Evolutionary conservation across 2,113 vertebrate genomes (phyloP), one percentile per base, ranked within the genome.

Genomic region (Protomyctophum bolini): DNA sequence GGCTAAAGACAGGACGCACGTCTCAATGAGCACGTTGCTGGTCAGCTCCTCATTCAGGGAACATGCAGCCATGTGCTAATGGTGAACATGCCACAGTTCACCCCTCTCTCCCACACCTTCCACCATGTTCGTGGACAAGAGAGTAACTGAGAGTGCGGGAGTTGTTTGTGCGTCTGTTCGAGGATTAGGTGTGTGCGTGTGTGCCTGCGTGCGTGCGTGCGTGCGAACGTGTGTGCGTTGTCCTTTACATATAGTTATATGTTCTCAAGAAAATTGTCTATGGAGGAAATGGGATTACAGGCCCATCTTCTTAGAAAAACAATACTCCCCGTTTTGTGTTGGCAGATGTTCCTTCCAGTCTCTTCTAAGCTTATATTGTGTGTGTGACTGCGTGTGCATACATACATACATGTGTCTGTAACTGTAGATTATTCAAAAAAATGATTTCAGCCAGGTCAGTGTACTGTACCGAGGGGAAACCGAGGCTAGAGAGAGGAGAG

Each of bases 281-380:
- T 95, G 94, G 94, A 86, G 93, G 91, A 92, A 93, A 92, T 82
- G 81, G 94, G 95, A 96, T 97, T 96, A 95, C 73, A 97, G 92
- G 33, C 89, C 94, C 90, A 84, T 86, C 85, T 83, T 86, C 83
- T 89, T 59, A 74, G 15, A 68, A 84, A 84, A 81, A 87, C 78
- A 88, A 85, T 69, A 69, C 69, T 55, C 73, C 71, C 64, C 41
- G 65, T 75, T 86, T 83, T 94, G 89, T 93, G 92, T 89, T 82
- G 94, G 89, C 92, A 93, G 93, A 94, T 93, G 91, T 94, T 92
- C 94, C 95, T 93, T 94, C 95, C 94, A 93, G 92, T 93, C 70
- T 94, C 90, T 91, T 95, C 93, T 92, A 93, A 94, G 92, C 94
- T 94, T 92, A 4, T 12, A 56, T 9, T 52, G 6, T n/a, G n/a